Percentiles rank a stretch among this genome's conserved stretches.
phyloP scores from a whole-genome alignment of 2,113 vertebrate genomes.

The Dipodomys merriami region DNA sequence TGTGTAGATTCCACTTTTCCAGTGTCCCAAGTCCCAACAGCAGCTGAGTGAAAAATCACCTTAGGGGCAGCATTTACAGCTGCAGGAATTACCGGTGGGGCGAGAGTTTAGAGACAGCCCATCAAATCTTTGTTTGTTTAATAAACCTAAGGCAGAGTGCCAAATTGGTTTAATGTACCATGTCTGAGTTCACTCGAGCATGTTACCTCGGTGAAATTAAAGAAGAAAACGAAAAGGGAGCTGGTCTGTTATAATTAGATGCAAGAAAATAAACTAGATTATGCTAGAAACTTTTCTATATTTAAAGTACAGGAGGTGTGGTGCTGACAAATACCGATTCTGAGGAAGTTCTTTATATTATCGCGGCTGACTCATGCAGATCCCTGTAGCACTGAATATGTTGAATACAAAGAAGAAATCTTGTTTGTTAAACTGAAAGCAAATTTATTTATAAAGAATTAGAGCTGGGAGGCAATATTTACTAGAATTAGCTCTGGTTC shows the following conservation, averaged over 20 bases:
- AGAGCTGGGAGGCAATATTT: background rate
- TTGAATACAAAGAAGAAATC: constrained; percentile 47
- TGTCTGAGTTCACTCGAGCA: constrained; percentile 57
- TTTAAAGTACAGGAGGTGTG: background rate
- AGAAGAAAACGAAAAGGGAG: constrained; percentile 14
- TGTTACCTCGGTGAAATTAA: constrained; percentile 64
- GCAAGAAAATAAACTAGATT: background rate
- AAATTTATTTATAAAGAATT: constrained; percentile 37
- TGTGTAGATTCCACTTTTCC: background rate
- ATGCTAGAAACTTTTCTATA: constrained; percentile 40
- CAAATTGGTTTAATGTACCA: constrained; percentile 72
- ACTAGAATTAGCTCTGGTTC: background rate
- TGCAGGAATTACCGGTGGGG: constrained; percentile 29
- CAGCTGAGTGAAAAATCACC: constrained; percentile 25
- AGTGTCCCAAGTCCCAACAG: background rate
- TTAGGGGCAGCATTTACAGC: background rate
- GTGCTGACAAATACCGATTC: background rate
- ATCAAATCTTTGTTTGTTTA: constrained; percentile 73
- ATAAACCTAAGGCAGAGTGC: constrained; percentile 62
- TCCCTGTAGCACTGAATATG: background rate
- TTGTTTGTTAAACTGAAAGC: constrained; percentile 2
- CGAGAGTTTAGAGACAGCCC: constrained; percentile 35
- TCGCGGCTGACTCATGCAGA: background rate
- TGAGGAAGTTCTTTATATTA: background rate
- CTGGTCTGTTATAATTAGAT: constrained; percentile 40